Evolutionary conservation across 2,888 invertebrate genomes (phyloP).

Genomic region (Helicoverpa assulta): DNA sequence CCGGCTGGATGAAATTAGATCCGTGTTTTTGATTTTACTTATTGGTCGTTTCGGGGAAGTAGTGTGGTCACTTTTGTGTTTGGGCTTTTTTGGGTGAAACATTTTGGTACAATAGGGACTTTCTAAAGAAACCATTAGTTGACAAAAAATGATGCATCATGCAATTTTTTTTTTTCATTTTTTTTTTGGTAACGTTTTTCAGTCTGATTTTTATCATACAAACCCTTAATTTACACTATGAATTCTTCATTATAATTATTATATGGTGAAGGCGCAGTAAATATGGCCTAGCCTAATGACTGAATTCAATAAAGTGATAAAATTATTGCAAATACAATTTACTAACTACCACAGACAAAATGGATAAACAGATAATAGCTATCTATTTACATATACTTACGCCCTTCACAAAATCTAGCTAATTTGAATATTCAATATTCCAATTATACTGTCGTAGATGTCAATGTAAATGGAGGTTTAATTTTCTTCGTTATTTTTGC

Average conservation of each 20-base stretch:
- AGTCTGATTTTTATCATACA: too few species aligned
- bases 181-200: too few species aligned
- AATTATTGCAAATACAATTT: background rate
- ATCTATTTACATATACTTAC: background rate
- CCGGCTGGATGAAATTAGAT: slow-evolving; percentile 36
- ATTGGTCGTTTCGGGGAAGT: slow-evolving; percentile 3
- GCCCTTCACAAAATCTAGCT: background rate
- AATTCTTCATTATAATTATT: too few species aligned
- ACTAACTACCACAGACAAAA: background rate
- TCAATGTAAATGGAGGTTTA: slow-evolving; percentile 14
- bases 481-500: slow-evolving; percentile 3
- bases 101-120: background rate
- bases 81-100: background rate
- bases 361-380: background rate
- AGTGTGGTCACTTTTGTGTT: background rate
- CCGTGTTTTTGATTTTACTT: slow-evolving; percentile 20
- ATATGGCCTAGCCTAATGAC: too few species aligned
- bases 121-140: background rate
- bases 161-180: too few species aligned
- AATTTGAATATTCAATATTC: slow-evolving; percentile 18
- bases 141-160: too few species aligned
- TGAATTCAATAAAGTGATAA: too few species aligned
- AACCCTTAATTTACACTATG: too few species aligned
- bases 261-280: too few species aligned
- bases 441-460: slow-evolving; percentile 9